Evolutionary conservation across 1,140 invertebrate genomes (phyloP).

Genomic region (Zaprionus camerounensis): DNA sequence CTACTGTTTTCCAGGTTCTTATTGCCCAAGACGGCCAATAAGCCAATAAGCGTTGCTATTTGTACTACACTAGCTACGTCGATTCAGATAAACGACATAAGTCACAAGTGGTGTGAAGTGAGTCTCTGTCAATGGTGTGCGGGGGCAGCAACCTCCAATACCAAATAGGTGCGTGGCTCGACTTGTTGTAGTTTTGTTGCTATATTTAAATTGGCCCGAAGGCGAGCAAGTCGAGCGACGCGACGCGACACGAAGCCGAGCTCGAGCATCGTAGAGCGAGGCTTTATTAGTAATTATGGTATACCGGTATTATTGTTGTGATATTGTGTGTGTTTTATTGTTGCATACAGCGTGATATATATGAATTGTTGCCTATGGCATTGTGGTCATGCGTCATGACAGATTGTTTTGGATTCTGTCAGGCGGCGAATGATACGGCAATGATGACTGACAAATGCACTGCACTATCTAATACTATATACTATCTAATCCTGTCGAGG

Average conservation of each 20-base stretch:
- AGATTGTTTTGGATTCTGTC: slow-evolving; percentile 32
- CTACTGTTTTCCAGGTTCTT: slow-evolving; percentile 18
- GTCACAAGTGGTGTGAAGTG: slow-evolving; percentile 24
- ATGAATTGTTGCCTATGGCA: slow-evolving; percentile 27
- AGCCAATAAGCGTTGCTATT: slow-evolving; percentile 59
- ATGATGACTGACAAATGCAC: slow-evolving; percentile 22
- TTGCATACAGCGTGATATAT: slow-evolving; percentile 16
- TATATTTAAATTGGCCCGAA: slow-evolving; percentile 44
- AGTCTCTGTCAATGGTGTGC: slow-evolving; percentile 57
- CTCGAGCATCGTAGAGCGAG: slow-evolving; percentile 3
- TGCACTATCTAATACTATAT: background rate
- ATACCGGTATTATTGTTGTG: slow-evolving; percentile 32
- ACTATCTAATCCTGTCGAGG: too few species aligned
- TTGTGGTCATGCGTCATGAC: slow-evolving; percentile 63
- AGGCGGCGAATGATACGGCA: background rate
- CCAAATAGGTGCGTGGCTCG: slow-evolving; percentile 57
- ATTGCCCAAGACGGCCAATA: slow-evolving; percentile 15
- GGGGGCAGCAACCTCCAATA: slow-evolving; percentile 73
- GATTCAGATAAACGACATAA: slow-evolving; percentile 1
- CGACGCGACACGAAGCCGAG: background rate
- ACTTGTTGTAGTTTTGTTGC: slow-evolving; percentile 8
- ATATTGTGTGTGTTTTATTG: slow-evolving; percentile 37
- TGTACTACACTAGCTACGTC: background rate
- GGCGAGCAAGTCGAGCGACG: slow-evolving; percentile 27
- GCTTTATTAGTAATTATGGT: slow-evolving; percentile 26